A percentile compares a stretch with the other conserved stretches of the same genome.
phyloP scores from a whole-genome alignment of 2,113 vertebrate genomes.

The Gymnarchus niloticus region DNA sequence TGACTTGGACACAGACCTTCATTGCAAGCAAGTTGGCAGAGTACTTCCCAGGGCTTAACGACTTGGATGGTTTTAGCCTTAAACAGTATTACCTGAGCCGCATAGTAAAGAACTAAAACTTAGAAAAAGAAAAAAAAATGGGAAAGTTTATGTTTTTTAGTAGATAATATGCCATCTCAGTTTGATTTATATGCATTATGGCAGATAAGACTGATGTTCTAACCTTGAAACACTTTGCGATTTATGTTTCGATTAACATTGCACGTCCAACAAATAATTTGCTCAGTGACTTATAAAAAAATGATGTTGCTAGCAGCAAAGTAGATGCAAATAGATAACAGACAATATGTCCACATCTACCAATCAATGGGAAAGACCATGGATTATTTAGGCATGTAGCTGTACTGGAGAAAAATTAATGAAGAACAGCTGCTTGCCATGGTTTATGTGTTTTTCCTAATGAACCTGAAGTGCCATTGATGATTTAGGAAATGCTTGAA shows the following conservation, averaged over 20 bases:
- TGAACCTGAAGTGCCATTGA: conserved; percentile 41
- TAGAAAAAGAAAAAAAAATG: conserved; percentile 28
- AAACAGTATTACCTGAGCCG: conserved; percentile 41
- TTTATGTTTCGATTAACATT: conserved; percentile 17
- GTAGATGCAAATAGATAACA: conserved; percentile 40
- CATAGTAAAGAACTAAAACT: conserved; percentile 23
- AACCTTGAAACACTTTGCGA: conserved; percentile 43
- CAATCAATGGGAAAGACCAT: conserved; percentile 55
- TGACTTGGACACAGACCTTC: conserved; percentile 53
- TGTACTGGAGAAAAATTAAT: conserved; percentile 61
- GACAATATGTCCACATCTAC: conserved; percentile 44
- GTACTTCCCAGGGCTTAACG: conserved; percentile 40
- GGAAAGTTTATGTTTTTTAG: conserved; percentile 38
- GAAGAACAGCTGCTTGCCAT: conserved; percentile 64
- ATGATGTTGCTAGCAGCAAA: conserved; percentile 31
- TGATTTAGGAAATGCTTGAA: conserved; percentile 43
- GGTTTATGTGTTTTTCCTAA: conserved; percentile 33
- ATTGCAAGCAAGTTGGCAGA: conserved; percentile 52
- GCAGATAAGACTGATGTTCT: conserved; percentile 39
- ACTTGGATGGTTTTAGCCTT: conserved; percentile 46
- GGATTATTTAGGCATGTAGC: conserved; percentile 67
- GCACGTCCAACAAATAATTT: neutral
- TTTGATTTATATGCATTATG: conserved; percentile 30
- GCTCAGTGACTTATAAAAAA: conserved; percentile 33
- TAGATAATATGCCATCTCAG: conserved; percentile 30